phyloP scores from a whole-genome alignment of 2,888 invertebrate genomes.

The Agriopis marginaria region DNA sequence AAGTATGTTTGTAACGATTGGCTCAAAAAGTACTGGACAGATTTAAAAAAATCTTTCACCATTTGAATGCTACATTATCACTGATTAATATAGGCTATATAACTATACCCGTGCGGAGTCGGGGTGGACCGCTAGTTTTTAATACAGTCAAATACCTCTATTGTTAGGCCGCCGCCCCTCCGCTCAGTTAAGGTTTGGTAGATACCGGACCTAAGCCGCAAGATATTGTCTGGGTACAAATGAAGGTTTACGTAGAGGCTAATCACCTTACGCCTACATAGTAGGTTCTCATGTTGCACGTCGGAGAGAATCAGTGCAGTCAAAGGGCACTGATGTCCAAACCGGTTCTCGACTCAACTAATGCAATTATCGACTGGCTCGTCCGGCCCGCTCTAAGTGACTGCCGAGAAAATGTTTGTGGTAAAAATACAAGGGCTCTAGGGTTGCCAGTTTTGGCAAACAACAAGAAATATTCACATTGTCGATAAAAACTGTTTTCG shows the following conservation, averaged over 20 bases:
- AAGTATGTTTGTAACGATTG: too few species aligned
- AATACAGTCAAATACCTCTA: too few species aligned
- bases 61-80: too few species aligned
- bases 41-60: too few species aligned
- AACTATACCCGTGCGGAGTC: too few species aligned
- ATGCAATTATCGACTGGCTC: constrained; percentile 69
- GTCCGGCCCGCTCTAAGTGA: constrained; percentile 51
- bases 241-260: constrained; percentile 15
- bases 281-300: constrained; percentile 56
- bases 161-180: background rate
- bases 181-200: too few species aligned
- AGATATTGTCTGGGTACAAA: background rate
- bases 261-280: constrained; percentile 34
- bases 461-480: too few species aligned
- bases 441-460: constrained; percentile 12
- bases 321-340: constrained; percentile 67
- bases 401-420: constrained; percentile 31
- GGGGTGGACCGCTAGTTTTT: too few species aligned
- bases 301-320: constrained; percentile 70
- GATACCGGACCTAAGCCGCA: background rate
- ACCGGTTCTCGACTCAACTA: constrained; percentile 66
- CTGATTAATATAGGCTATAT: too few species aligned
- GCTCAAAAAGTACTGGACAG: too few species aligned
- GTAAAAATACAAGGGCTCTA: constrained; percentile 26
- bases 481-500: too few species aligned